A percentile compares a stretch with the other conserved stretches of the same genome.
Conservation (phyloP, 2,888 invertebrate species). For the Galeopsomyia nigrocyanea region DNA sequence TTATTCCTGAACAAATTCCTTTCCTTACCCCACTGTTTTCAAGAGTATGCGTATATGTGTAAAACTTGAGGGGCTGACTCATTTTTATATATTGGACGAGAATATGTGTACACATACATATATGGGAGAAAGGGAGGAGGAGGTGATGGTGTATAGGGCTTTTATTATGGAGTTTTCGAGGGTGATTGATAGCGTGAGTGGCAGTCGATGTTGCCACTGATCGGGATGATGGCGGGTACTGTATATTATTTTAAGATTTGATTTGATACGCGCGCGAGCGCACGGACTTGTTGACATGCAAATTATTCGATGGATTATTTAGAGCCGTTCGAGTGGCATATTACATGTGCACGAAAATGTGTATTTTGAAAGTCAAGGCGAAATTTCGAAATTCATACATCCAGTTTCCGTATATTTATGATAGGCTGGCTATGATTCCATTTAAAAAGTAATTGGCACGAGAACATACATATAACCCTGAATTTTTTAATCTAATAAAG, state of each 20-base stretch:
- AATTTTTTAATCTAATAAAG: too few relatives aligned
- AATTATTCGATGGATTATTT: constrained; percentile 18
- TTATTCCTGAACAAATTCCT: constrained; percentile 27
- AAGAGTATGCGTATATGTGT: not conserved
- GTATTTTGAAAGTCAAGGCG: too few relatives aligned
- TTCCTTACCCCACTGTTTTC: not conserved
- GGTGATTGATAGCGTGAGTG: constrained; percentile 41
- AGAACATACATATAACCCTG: too few relatives aligned
- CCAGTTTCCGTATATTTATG: too few relatives aligned
- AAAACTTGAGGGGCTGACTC: constrained; percentile 23
- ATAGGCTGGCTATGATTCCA: too few relatives aligned
- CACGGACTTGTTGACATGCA: constrained; percentile 2
- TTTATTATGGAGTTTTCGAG: constrained; percentile 24
- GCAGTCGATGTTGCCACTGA: constrained; percentile 20
- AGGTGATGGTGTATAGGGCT: not conserved
- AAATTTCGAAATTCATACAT: too few relatives aligned
- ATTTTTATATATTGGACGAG: constrained; percentile 30
- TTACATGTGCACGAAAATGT: too few relatives aligned
- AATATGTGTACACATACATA: not conserved
- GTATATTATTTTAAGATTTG: constrained; percentile 41
- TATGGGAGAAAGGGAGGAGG: not conserved
- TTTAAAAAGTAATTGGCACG: too few relatives aligned
- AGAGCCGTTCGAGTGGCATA: not conserved
- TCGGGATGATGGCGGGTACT: not conserved
- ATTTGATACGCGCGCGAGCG: constrained; percentile 1